A percentile compares a stretch with the other conserved stretches of the same genome.
phyloP scores from a whole-genome alignment of 2,888 invertebrate species.

The Trichopoda pennipes region DNA sequence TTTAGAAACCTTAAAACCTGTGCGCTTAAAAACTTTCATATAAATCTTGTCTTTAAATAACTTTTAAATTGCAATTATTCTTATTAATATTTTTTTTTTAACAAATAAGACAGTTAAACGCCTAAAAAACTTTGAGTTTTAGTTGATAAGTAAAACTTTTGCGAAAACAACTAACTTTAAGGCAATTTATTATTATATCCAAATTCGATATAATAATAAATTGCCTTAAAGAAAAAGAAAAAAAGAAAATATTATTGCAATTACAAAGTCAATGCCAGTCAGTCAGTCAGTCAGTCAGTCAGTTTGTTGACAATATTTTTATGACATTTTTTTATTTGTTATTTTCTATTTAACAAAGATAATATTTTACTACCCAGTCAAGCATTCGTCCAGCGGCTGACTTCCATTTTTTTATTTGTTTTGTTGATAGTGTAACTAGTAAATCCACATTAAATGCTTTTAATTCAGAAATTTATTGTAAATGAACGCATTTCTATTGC shows the following conservation, averaged over 20 bases:
- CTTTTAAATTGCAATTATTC: no score
- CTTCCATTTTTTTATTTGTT: constrained; percentile 45
- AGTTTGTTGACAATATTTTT: constrained; percentile 49
- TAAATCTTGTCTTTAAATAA: no score
- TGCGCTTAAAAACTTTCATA: no score
- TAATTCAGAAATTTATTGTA: constrained; percentile 54
- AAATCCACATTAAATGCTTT: constrained; percentile 58
- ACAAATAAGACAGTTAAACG: no score
- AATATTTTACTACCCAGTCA: constrained; percentile 55
- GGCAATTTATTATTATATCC: no score
- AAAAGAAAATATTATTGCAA: not conserved
- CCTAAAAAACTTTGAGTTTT: no score
- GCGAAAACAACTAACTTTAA: no score
- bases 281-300: no score
- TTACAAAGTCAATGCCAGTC: constrained; percentile 31
- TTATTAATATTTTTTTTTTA: no score
- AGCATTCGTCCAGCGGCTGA: constrained; percentile 58
- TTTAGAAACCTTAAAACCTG: no score
- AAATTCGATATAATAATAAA: not conserved
- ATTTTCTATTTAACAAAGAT: constrained; percentile 47
- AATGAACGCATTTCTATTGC: constrained; percentile 35
- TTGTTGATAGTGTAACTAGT: constrained; percentile 37
- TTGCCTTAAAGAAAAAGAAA: constrained; percentile 6
- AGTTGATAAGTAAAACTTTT: no score
- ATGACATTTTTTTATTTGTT: constrained; percentile 23